These are phyloP conservation scores for Acronicta aceris DNA, from an alignment of 2,888 invertebrate species.

Conservation along the genomic window DNA sequence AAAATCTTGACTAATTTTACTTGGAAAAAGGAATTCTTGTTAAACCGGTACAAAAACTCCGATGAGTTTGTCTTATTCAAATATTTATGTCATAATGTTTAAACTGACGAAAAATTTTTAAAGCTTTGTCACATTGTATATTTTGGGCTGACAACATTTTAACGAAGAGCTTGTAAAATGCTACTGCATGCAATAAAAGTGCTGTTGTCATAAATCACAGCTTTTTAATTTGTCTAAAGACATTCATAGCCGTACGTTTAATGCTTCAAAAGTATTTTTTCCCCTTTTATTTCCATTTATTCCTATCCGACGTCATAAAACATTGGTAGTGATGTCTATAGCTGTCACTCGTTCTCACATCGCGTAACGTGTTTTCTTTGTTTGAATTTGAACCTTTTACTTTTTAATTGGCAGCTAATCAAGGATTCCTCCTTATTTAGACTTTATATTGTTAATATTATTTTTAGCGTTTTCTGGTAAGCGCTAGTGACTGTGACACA, in stretches of 20 bases:
- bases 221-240: slow-evolving; percentile 78
- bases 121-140: slow-evolving; percentile 33
- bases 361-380: slow-evolving; percentile 55
- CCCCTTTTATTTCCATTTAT: slow-evolving; percentile 75
- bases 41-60: no score
- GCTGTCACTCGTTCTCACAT: slow-evolving; percentile 63
- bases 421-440: slow-evolving; percentile 16
- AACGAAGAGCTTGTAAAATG: slow-evolving; percentile 54
- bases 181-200: slow-evolving; percentile 60
- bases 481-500: no score
- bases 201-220: slow-evolving; percentile 73
- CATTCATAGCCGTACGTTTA: slow-evolving; percentile 71
- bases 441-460: background rate
- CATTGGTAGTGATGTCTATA: slow-evolving; percentile 68
- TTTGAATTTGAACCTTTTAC: slow-evolving; percentile 39
- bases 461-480: no score
- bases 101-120: slow-evolving; percentile 18
- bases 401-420: slow-evolving; percentile 47
- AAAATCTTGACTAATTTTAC: background rate
- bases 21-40: background rate
- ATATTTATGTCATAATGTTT: slow-evolving; percentile 11
- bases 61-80: background rate
- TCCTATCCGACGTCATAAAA: slow-evolving; percentile 73
- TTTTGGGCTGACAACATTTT: slow-evolving; percentile 49
- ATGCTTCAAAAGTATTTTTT: slow-evolving; percentile 72